Evolutionary conservation across 1,140 invertebrate genomes (phyloP), one percentile per base, ranked within the genome.

Genomic region (Trypoxylus dichotomus): DNA sequence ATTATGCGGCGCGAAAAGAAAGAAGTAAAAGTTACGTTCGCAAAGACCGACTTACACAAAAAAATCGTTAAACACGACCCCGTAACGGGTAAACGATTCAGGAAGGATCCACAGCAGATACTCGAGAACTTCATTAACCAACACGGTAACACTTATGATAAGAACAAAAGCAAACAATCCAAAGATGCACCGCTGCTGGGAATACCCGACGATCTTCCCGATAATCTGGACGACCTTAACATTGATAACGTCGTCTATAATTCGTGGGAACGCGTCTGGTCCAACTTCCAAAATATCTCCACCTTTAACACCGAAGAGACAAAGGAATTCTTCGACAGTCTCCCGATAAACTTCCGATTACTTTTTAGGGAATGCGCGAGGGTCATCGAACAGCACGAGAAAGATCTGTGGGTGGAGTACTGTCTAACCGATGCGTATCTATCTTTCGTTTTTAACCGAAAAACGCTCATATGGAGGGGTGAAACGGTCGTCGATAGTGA

Each of bases 321-420:
- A n/a, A 68, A 81, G 8, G 32, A 78, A 24, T 81, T 82, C 75
- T 76, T 80, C 6, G 19, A 58, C 8, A 77, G 74, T 43, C 80
- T 82, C 63, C 81, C 82, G 11, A 41, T 79, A 29, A 79, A 71
- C 21, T 85, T 85, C 78, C 80, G 77, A 72, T 32, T 83, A 8
- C 37, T 84, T 24, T 76, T 85, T 19, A 79, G 77, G 15, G 83
- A 85, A 77, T 81, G 82, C 42, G 76, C 79, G 3, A 76, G 81
- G 41, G 80, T 85, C 47, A 79, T 78, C 3, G 81, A 83, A 79
- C 84, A 85, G 71, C 79, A 42, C 42, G 54, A 68, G 13, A 77
- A 81, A 47, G 81, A 82, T 6, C 75, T 85, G 3, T 81, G 80
- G 19, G 15, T 72, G 19, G 83, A 85, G 76, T 85, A 80, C 78